Conservation (phyloP, 1,140 invertebrate species). For the Akabosia matsudoensis region DNA sequence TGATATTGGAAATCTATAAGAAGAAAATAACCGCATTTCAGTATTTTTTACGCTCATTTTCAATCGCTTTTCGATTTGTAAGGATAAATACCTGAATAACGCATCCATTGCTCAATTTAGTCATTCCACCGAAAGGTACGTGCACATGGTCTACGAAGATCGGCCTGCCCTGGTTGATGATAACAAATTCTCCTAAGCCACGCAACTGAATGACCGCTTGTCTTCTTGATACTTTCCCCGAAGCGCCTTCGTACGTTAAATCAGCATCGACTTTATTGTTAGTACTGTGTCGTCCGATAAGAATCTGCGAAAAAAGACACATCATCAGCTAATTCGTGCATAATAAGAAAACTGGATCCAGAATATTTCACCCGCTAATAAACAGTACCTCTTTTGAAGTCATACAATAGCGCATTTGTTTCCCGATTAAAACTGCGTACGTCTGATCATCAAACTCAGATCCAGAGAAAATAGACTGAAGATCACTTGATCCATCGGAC, state of each 20-base stretch:
- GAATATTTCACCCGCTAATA: neutral
- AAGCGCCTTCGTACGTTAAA: conserved; percentile 83
- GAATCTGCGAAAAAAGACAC: conserved; percentile 63
- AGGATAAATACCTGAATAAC: conserved; percentile 96
- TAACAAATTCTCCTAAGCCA: conserved; percentile 89
- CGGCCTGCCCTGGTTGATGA: conserved; percentile 91
- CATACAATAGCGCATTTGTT: conserved; percentile 91
- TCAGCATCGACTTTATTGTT: conserved; percentile 92
- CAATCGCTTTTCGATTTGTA: too few relatives aligned
- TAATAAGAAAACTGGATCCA: neutral
- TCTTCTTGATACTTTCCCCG: conserved; percentile 76
- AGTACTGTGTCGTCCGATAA: conserved; percentile 82
- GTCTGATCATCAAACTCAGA: conserved; percentile 78
- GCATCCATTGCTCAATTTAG: conserved; percentile 85
- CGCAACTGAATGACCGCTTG: conserved; percentile 85
- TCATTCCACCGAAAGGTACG: conserved; percentile 78
- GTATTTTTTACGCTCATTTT: too few relatives aligned
- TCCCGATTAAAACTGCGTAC: conserved; percentile 84
- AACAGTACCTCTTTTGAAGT: conserved; percentile 76
- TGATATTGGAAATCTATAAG: conserved; percentile 28
- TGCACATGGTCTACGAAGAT: conserved; percentile 91
- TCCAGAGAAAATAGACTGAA: conserved; percentile 51
- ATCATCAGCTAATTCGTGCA: conserved; percentile 17
- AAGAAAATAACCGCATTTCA: neutral
- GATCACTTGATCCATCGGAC: conserved; percentile 71